A percentile compares a stretch with the other conserved stretches of the same genome.
phyloP scores from a whole-genome alignment of 2,113 vertebrate species.

The Eulemur rufifrons region DNA sequence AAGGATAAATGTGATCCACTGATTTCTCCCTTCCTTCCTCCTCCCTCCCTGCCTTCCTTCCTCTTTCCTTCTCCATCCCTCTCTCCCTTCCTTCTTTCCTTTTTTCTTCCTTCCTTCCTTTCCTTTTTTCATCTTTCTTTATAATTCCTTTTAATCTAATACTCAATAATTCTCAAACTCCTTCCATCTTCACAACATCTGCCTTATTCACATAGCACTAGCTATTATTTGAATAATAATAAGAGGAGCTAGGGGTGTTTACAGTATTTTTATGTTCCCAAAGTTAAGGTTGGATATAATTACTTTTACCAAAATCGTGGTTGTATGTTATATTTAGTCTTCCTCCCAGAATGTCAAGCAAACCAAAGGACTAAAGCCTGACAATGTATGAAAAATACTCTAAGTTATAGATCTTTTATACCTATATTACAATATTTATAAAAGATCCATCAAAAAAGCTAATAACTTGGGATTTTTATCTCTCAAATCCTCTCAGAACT shows the following conservation, averaged over 20 bases:
- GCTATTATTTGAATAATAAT: neutral
- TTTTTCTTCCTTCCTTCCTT: neutral
- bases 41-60: neutral
- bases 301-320: neutral
- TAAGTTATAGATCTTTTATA: neutral
- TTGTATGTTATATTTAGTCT: neutral
- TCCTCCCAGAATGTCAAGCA: neutral
- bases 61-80: neutral
- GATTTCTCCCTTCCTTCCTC: accelerated
- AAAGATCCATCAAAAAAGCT: neutral
- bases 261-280: neutral
- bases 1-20: neutral
- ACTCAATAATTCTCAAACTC: neutral
- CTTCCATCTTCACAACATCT: neutral
- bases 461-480: neutral
- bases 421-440: neutral
- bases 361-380: neutral
- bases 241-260: neutral
- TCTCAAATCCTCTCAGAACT: neutral
- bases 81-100: neutral
- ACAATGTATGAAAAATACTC: neutral
- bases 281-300: neutral
- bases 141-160: neutral
- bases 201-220: neutral
- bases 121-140: neutral